These are phyloP conservation scores for Cataglyphis livida DNA, from an alignment of 2,888 invertebrate species.

Conservation along the genomic window DNA sequence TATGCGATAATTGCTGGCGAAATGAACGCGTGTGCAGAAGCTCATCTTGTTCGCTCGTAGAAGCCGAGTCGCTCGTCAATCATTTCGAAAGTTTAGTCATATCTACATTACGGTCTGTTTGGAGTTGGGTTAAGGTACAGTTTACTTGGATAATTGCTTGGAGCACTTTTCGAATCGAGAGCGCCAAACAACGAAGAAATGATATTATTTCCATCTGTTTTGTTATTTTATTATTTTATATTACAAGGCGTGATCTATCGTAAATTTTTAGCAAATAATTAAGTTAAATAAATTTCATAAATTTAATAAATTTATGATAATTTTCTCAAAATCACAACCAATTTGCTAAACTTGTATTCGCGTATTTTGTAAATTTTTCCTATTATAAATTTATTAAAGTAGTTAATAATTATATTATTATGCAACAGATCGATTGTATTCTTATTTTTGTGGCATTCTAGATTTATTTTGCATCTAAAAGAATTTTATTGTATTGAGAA, in stretches of 20 bases:
- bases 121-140: not conserved
- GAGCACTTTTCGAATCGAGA: not conserved
- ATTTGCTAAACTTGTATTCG: not conserved
- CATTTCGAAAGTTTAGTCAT: constrained; percentile 62
- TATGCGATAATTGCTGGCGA: constrained; percentile 77
- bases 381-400: not conserved
- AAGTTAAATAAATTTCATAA: not conserved
- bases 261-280: not conserved
- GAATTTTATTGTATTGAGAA: not conserved
- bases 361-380: not conserved
- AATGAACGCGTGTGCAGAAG: constrained; percentile 59
- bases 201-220: not conserved
- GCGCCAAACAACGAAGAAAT: not conserved
- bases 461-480: not conserved
- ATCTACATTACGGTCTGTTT: constrained; percentile 13
- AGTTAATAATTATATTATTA: not conserved
- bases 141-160: constrained; percentile 30
- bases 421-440: not conserved
- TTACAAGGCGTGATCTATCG: not conserved
- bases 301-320: not conserved
- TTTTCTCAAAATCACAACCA: not conserved
- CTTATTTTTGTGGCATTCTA: not conserved
- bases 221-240: not conserved
- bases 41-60: constrained; percentile 41
- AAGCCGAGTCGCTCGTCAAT: constrained; percentile 59